phyloP scores from a whole-genome alignment of 2,113 vertebrate genomes.

The Sylvia atricapilla region DNA sequence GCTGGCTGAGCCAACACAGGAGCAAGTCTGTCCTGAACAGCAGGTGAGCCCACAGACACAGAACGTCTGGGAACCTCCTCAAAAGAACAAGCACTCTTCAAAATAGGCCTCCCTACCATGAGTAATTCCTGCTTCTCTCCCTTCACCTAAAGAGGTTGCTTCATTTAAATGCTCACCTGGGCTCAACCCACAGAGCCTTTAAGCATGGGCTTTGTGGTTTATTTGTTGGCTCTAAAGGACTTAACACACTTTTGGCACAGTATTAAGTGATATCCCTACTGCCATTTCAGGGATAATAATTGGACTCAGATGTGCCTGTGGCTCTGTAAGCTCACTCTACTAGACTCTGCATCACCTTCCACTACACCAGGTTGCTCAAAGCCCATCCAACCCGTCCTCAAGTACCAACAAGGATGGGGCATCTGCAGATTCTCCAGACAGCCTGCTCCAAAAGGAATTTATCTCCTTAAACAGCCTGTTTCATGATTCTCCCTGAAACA shows the following conservation, averaged over 20 bases:
- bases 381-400: neutral
- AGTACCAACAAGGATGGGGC: neutral
- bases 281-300: neutral
- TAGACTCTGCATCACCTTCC: neutral
- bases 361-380: neutral
- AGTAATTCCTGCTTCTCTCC: neutral
- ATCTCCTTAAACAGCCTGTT: neutral
- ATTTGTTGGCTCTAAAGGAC: neutral
- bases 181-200: neutral
- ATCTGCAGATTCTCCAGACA: neutral
- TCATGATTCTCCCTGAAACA: neutral
- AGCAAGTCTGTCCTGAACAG: neutral
- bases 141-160: neutral
- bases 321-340: neutral
- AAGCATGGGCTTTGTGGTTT: neutral
- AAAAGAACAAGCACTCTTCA: neutral
- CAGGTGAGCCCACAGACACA: neutral
- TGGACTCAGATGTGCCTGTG: neutral
- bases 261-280: neutral
- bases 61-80: neutral
- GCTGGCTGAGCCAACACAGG: neutral
- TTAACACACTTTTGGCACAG: neutral
- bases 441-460: neutral
- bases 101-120: neutral
- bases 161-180: neutral